Conservation (phyloP, 2,113 vertebrate genomes). For the Microtus pennsylvanicus region DNA sequence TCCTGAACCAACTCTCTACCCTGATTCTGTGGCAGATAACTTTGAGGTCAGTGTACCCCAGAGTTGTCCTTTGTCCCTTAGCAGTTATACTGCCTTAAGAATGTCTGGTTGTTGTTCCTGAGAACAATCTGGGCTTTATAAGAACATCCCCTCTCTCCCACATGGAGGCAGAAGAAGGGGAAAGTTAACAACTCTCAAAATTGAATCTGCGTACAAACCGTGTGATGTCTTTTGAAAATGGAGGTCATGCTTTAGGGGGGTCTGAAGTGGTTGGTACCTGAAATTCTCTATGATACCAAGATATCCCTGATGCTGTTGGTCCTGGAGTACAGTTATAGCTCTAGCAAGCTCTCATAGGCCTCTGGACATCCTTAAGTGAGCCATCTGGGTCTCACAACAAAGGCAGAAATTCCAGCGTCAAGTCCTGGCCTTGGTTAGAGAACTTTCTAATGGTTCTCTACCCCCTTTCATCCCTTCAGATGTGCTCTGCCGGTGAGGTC, state of each 20-base stretch:
- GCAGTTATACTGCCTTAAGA: background rate
- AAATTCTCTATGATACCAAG: background rate
- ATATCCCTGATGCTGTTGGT: too few species aligned
- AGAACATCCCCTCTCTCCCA: background rate
- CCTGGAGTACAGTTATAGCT: background rate
- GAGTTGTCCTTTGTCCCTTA: constrained; percentile 8
- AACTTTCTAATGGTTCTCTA: background rate
- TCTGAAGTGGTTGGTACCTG: background rate
- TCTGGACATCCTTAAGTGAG: background rate
- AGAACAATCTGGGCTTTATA: background rate
- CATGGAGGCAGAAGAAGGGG: background rate
- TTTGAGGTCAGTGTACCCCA: constrained; percentile 33
- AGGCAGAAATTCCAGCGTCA: background rate
- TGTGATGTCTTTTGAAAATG: background rate
- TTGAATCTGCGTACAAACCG: background rate
- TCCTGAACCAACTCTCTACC: constrained; percentile 19
- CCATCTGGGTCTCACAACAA: background rate
- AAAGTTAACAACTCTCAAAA: background rate
- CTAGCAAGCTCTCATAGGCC: background rate
- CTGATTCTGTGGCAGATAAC: constrained; percentile 22
- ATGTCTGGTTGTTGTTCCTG: background rate
- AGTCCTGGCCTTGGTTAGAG: background rate
- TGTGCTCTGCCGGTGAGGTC: background rate
- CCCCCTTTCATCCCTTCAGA: background rate
- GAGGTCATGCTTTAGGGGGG: background rate